These are phyloP conservation scores for Melinopterus prodromus DNA, from an alignment of 2,888 invertebrate genomes.

Conservation along the genomic window DNA sequence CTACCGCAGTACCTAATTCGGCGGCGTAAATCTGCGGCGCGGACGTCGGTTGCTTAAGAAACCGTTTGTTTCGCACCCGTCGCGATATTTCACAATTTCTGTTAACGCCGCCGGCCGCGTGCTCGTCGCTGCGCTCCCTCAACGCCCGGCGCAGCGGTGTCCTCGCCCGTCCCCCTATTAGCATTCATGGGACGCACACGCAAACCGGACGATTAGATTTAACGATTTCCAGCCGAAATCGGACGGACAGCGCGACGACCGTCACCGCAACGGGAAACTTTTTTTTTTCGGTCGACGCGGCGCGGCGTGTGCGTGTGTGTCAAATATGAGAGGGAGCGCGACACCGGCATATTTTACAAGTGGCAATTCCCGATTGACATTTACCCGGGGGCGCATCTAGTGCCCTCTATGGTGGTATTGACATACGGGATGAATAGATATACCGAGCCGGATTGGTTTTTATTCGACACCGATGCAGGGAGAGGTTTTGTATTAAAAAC, in stretches of 20 bases:
- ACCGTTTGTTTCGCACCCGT: constrained; percentile 26
- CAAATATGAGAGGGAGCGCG: constrained; percentile 41
- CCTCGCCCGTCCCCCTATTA: constrained; percentile 37
- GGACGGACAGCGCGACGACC: constrained; percentile 27
- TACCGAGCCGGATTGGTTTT: neutral
- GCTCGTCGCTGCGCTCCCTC: neutral
- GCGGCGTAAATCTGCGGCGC: constrained; percentile 13
- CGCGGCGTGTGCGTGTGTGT: constrained; percentile 31
- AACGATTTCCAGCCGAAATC: constrained; percentile 40
- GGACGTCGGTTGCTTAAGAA: constrained; percentile 16
- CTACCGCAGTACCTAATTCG: constrained; percentile 20
- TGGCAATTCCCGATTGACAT: constrained; percentile 39
- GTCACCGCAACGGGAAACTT: constrained; percentile 39
- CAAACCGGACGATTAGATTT: constrained; percentile 42
- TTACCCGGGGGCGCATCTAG: neutral
- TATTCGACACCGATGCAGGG: neutral
- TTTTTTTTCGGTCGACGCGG: constrained; percentile 37
- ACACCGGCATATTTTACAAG: constrained; percentile 30
- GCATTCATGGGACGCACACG: constrained; percentile 43
- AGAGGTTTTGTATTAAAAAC: too few species aligned
- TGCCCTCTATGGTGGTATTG: neutral
- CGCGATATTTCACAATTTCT: constrained; percentile 29
- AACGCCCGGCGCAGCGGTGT: constrained; percentile 13
- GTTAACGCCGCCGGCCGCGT: constrained; percentile 23
- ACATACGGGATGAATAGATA: neutral